A percentile compares a stretch with the other conserved stretches of the same genome.
phyloP scores from a whole-genome alignment of 2,797 vertebrate species.

The Sebastolobus alascanus region DNA sequence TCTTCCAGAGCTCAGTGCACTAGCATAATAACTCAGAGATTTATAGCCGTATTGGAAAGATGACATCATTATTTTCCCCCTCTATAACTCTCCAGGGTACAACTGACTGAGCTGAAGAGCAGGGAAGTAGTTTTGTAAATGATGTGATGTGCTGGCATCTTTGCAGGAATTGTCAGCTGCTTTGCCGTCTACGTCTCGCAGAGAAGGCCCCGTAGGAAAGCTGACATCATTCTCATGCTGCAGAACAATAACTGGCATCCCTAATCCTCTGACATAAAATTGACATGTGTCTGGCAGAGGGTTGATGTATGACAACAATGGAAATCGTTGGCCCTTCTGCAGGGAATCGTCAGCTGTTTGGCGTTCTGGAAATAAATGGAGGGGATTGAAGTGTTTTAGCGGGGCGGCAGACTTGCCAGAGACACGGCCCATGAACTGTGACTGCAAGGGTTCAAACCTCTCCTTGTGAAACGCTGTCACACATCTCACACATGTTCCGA shows the following conservation, averaged over 20 bases:
- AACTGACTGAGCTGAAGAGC: constrained; percentile 58
- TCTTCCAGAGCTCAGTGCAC: constrained; percentile 38
- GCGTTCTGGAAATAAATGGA: constrained; percentile 66
- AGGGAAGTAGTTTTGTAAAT: constrained; percentile 58
- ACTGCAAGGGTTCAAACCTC: constrained; percentile 61
- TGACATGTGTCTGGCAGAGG: constrained; percentile 70
- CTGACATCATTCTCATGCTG: constrained; percentile 72
- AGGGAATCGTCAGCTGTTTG: constrained; percentile 72
- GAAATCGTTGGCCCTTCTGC: constrained; percentile 58
- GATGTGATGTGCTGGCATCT: constrained; percentile 71
- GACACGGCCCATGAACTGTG: constrained; percentile 69
- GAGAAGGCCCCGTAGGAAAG: constrained; percentile 58
- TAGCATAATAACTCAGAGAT: constrained; percentile 46
- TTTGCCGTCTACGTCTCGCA: constrained; percentile 53
- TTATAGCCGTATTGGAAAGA: constrained; percentile 60
- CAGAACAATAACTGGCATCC: constrained; percentile 71
- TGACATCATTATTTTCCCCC: constrained; percentile 57
- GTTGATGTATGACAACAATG: constrained; percentile 53
- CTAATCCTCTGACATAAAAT: constrained; percentile 70
- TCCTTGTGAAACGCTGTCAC: constrained; percentile 64
- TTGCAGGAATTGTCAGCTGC: constrained; percentile 70
- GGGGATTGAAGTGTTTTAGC: constrained; percentile 60
- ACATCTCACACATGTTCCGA: constrained; percentile 46
- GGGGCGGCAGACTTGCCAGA: constrained; percentile 59
- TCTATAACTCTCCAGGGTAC: constrained; percentile 49